Conservation (phyloP, 2,113 vertebrate genomes). For the Catharus bicknelli region DNA sequence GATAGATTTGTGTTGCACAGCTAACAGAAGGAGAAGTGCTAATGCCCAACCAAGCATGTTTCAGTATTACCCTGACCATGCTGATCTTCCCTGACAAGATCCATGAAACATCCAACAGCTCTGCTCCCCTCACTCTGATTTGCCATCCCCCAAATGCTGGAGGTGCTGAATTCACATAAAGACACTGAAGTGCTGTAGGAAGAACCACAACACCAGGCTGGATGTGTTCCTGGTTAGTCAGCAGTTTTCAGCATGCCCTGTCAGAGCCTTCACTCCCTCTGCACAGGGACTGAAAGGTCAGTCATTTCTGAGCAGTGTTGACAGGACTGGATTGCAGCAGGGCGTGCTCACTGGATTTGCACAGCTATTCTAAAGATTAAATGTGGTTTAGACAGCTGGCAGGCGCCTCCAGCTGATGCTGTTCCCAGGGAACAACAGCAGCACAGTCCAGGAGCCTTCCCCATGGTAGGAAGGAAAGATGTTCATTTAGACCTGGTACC, state of each 20-base stretch:
- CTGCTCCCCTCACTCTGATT: background rate
- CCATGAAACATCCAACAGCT: background rate
- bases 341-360: background rate
- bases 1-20: background rate
- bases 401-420: background rate
- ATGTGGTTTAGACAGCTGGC: background rate
- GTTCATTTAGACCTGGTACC: background rate
- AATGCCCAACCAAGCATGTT: background rate
- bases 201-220: rapidly evolving
- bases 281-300: background rate
- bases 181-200: background rate
- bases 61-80: background rate
- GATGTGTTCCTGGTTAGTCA: background rate
- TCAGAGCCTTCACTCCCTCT: background rate
- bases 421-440: background rate
- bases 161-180: background rate
- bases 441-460: background rate
- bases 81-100: background rate
- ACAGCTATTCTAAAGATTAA: background rate
- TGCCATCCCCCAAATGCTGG: background rate
- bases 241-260: background rate
- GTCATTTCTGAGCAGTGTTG: background rate
- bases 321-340: background rate
- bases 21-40: background rate
- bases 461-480: background rate